Base-by-base conservation (phyloP, 2,888 invertebrate species). In the Ditula angustiorana region DNA sequence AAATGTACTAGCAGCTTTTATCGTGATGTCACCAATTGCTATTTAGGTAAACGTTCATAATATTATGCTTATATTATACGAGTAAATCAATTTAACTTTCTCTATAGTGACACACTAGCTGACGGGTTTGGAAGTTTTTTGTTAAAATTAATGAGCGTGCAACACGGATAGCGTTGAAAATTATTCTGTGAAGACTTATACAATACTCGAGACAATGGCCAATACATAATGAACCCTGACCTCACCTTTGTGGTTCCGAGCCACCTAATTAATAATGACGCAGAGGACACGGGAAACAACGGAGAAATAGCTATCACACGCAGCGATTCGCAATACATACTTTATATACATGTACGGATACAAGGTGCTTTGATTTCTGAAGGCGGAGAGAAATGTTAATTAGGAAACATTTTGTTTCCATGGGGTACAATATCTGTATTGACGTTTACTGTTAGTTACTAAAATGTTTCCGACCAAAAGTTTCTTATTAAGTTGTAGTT, bases 201-300 rank as follows among this genome's bases (percentile, higher is more conserved):
- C 64, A 58, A 64, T 56, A 56, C 55, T 28, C 44, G 52, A 64
- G 59, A 64, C 64, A 64, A 64, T 64, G 46, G 59, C 24, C 64
- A 37, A 59, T 64, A 47, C 52, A 64, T 53, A 53, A 64, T 46
- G 47, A 53, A 52, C 35, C 59, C 53, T 53, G 53, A 59, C 58
- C 53, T 44, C 58, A 64, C 57, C 58, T 58, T 58, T 53, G 46
- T 58, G 33, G 16, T 37, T 21, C 37, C 35, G 13, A 8, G 56
- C 10, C 21, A 23, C 52, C 19, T 63, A 57, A 63, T 63, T 63
- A 63, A 50, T 58, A 50, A 52, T 52, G 57, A 50, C 37, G 21
- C 21, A 24, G 61, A 26, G 19, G 50, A 28, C 52, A n/a, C 52
- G 52, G 33, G 33, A 52, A 30, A 46, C 23, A 23, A 23, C 23